phyloP scores from a whole-genome alignment of 2,113 vertebrate genomes.

The Nothocercus nigrocapillus region DNA sequence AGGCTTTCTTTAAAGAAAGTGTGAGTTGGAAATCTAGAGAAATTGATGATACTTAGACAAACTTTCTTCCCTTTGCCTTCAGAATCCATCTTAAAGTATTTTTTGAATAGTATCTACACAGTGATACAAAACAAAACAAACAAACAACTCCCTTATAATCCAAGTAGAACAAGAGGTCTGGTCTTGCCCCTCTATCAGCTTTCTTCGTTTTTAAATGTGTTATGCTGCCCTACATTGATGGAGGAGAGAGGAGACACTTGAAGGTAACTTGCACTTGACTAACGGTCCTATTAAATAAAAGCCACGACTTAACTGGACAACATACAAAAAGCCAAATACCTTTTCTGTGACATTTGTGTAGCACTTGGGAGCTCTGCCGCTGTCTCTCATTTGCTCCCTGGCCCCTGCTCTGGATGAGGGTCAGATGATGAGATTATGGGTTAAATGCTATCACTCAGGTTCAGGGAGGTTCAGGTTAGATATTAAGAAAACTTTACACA shows the following conservation, averaged over 20 bases:
- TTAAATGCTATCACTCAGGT: not conserved
- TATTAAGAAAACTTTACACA: too few species aligned
- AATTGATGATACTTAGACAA: not conserved
- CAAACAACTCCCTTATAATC: not conserved
- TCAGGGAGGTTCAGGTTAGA: too few species aligned
- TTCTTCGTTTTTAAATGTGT: not conserved
- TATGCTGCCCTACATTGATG: not conserved
- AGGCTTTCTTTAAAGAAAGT: not conserved
- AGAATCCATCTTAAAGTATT: not conserved
- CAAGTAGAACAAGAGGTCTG: not conserved
- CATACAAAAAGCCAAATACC: not conserved
- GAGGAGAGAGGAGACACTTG: not conserved
- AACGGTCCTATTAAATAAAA: not conserved
- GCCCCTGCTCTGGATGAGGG: too few species aligned
- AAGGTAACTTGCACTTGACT: not conserved
- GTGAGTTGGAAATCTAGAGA: not conserved
- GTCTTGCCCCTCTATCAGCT: not conserved
- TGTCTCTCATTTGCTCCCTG: not conserved
- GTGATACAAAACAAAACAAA: not conserved
- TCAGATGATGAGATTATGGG: not conserved
- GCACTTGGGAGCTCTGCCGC: too few species aligned
- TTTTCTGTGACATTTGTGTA: not conserved
- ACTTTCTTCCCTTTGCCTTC: not conserved
- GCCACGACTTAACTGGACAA: not conserved
- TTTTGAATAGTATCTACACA: not conserved